These are phyloP conservation scores for Ooceraea biroi DNA, from an alignment of 1,140 invertebrate species.

Conservation along the genomic window DNA sequence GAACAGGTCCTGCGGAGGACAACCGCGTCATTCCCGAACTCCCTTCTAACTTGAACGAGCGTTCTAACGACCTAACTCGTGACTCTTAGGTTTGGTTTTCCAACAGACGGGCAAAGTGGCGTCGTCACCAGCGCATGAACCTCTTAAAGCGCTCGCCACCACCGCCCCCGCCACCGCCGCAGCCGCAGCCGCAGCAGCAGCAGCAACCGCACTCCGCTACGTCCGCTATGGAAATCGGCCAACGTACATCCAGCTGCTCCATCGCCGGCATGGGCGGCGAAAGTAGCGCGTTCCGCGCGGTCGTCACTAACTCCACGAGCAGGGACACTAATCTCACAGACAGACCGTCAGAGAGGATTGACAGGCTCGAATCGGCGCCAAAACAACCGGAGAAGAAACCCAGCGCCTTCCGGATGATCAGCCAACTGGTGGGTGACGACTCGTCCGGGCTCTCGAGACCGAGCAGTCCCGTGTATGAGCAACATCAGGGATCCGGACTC, in stretches of 20 bases:
- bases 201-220: constrained; percentile 83
- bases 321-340: constrained; percentile 45
- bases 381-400: constrained; percentile 80
- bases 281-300: constrained; percentile 94
- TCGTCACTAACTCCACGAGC: constrained; percentile 85
- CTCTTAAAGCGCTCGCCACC: constrained; percentile 92
- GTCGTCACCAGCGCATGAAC: constrained; percentile 97
- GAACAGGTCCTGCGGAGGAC: constrained; percentile 37
- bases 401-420: constrained; percentile 84
- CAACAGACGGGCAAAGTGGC: constrained; percentile 99
- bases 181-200: constrained; percentile 84
- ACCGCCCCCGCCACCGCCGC: constrained; percentile 85
- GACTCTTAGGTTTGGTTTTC: constrained; percentile 98
- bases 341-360: constrained; percentile 83
- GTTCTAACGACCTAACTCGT: constrained; percentile 86
- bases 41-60: constrained; percentile 73
- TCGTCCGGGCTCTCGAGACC: constrained; percentile 85
- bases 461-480: constrained; percentile 83
- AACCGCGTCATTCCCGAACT: constrained; percentile 17
- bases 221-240: constrained; percentile 80
- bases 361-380: constrained; percentile 81
- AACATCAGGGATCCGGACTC: constrained; percentile 69
- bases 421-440: constrained; percentile 81
- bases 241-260: constrained; percentile 79
- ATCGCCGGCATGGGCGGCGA: constrained; percentile 92